Evolutionary conservation across 2,888 invertebrate genomes (phyloP).

Genomic region (Germaria angustata): DNA sequence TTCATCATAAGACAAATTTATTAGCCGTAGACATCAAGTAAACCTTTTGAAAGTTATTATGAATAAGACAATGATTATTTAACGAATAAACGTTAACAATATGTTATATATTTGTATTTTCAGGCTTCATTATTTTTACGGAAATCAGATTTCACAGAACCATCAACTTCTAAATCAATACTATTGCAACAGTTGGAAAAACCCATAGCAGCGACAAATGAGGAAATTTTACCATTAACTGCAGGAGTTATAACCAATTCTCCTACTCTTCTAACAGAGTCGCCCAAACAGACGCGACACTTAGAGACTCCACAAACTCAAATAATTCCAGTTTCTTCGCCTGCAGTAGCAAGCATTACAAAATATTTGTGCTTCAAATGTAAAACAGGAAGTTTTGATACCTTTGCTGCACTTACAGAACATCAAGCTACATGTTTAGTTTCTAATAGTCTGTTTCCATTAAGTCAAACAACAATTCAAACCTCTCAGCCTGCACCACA

Average conservation of each 20-base stretch:
- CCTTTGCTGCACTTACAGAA: conserved; percentile 84
- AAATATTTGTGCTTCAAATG: conserved; percentile 85
- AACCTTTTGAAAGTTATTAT: no score
- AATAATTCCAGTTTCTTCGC: conserved; percentile 5
- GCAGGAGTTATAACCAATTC: background rate
- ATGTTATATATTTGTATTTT: background rate
- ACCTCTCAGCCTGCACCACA: conserved; percentile 2
- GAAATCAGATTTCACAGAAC: background rate
- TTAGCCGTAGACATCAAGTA: no score
- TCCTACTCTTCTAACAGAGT: conserved; percentile 16
- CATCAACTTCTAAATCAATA: conserved; percentile 57
- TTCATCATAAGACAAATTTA: no score
- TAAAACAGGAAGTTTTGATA: conserved; percentile 85
- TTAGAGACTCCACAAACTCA: background rate
- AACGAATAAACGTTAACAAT: no score
- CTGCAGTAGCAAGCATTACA: conserved; percentile 35
- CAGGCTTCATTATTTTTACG: background rate
- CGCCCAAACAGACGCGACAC: background rate
- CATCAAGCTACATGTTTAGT: conserved; percentile 84
- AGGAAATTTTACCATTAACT: background rate
- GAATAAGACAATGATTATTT: no score
- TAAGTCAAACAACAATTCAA: conserved; percentile 67
- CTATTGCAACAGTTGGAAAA: conserved; percentile 64
- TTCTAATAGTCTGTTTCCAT: conserved; percentile 50
- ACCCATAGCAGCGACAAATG: conserved; percentile 20